Percentiles rank a stretch among this genome's conserved stretches.
phyloP scores from a whole-genome alignment of 2,797 vertebrate genomes.

The Eulemur mongoz region DNA sequence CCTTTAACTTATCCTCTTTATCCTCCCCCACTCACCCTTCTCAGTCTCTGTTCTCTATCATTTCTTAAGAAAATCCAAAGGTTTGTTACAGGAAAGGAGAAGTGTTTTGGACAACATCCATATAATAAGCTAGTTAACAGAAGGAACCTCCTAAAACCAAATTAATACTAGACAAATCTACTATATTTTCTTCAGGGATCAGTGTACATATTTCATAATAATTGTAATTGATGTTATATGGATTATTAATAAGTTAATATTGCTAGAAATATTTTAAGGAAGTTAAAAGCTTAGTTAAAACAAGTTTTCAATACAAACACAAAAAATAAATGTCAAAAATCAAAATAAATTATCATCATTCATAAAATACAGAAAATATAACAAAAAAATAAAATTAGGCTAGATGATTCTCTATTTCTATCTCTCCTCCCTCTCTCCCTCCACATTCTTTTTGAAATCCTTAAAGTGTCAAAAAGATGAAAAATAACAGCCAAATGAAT shows the following conservation, averaged over 20 bases:
- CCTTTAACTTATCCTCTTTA: not conserved
- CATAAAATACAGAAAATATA: conserved; percentile 11
- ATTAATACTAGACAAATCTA: conserved; percentile 38
- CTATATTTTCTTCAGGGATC: conserved; percentile 18
- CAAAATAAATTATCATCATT: conserved; percentile 27
- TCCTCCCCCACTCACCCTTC: not conserved
- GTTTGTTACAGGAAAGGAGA: not conserved
- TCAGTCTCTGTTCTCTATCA: not conserved
- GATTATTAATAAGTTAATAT: conserved; percentile 1
- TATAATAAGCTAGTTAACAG: conserved; percentile 23
- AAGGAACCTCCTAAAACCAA: conserved; percentile 22
- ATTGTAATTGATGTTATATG: not conserved
- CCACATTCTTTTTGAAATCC: not conserved
- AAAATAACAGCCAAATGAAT: not conserved
- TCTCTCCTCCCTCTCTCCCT: not conserved
- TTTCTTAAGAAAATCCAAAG: conserved; percentile 31
- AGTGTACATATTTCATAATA: not conserved
- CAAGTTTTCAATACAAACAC: not conserved
- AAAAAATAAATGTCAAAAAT: not conserved
- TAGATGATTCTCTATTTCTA: not conserved
- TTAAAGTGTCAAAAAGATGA: conserved; percentile 18
- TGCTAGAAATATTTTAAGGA: not conserved
- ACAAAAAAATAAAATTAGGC: not conserved
- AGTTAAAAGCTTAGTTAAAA: not conserved
- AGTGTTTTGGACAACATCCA: not conserved